Base-by-base conservation (phyloP, 2,797 vertebrate species). In the Sparidentex hasta region DNA sequence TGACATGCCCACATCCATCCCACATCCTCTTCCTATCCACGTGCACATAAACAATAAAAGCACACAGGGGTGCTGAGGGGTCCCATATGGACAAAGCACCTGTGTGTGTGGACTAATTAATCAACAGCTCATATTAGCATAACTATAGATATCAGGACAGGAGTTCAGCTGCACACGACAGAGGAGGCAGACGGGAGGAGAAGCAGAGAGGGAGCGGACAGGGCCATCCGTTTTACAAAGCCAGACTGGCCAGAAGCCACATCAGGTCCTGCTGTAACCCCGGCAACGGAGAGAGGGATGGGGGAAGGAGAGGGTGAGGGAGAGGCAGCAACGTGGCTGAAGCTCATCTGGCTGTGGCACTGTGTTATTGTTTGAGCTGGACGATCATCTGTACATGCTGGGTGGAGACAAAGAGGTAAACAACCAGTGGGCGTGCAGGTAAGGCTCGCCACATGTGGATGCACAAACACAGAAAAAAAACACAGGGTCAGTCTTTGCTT, bases 211-310 rank as follows among this genome's bases (percentile, higher is more conserved):
- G 65, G 74, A 54, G 29, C 74, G 74, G 80, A 82, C 57, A 21
- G 44, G 72, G 41, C 76, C 86, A 85, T 94, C 79, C 92, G 87
- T 76, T 78, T 68, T 87, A 91, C 85, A 90, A 92, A 93, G 87
- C 65, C 71, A 63, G 52, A 72, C 76, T 75, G 88, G 76, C 79
- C 81, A 86, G 68, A 74, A 83, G 80, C 78, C 5, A 43, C 82
- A 67, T 80, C 72, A 76, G 75, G 82, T 81, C 87, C 71, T 62
- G 78, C 80, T 69, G 93, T 93, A 90, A 92, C 92, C 90, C 74
- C 76, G 63, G 91, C 89, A 92, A 93, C 88, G 0, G 64, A 66
- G 74, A 46, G 51, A 70, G 65, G 21, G 78, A 85, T 74, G 71
- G 14, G 44, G 54, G 65, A 78, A 33, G 5, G 69, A 65, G 41